phyloP scores from a whole-genome alignment of 2,888 invertebrate genomes.

The Onthophagus sagittarius region DNA sequence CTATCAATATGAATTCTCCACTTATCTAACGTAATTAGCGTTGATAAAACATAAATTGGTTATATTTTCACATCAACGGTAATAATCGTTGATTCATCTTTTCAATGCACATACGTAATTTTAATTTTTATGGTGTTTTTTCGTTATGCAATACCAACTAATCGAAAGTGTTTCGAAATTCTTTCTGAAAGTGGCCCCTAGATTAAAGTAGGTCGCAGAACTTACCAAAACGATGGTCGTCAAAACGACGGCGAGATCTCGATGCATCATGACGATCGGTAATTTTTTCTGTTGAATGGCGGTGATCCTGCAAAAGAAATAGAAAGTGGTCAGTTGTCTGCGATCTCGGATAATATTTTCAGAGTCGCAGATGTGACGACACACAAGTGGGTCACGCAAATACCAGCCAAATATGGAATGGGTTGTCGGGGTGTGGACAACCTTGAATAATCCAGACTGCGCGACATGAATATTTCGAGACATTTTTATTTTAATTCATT shows the following conservation, averaged over 20 bases:
- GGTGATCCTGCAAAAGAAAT: slow-evolving; percentile 31
- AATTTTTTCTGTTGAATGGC: slow-evolving; percentile 26
- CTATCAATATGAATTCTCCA: too few relatives aligned
- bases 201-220: slow-evolving; percentile 14
- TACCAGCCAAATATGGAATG: background rate
- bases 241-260: slow-evolving; percentile 30
- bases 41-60: too few relatives aligned
- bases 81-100: too few relatives aligned
- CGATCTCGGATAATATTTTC: slow-evolving; percentile 14
- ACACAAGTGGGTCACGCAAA: slow-evolving; percentile 32
- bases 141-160: background rate
- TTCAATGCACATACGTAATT: background rate
- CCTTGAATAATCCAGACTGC: slow-evolving; percentile 1
- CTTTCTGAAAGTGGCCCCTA: background rate
- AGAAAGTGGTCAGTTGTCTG: slow-evolving; percentile 35
- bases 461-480: background rate
- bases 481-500: background rate
- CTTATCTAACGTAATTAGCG: too few relatives aligned
- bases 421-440: slow-evolving; percentile 7
- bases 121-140: background rate
- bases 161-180: background rate
- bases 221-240: slow-evolving; percentile 35
- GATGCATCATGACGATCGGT: slow-evolving; percentile 31
- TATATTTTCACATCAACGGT: too few relatives aligned
- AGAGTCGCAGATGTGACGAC: background rate